Conservation (phyloP, 2,888 invertebrate genomes). For the Cataglyphis altisquamis region DNA sequence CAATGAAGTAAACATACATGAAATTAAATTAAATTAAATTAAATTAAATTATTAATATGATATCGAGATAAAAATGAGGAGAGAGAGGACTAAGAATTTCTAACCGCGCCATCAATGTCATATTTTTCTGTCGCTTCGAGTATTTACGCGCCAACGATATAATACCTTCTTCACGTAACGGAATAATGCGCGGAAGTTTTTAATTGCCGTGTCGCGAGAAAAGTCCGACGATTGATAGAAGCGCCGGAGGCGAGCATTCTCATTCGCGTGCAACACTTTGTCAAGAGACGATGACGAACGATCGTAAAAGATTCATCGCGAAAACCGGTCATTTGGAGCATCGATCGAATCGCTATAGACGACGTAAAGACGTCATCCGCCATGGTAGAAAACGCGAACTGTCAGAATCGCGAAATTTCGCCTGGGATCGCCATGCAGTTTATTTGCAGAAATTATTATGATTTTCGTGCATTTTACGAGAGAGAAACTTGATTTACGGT, state of each 20-base stretch:
- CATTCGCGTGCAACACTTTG: conserved; percentile 30
- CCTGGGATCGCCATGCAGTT: background rate
- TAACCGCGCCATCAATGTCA: background rate
- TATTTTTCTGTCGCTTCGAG: background rate
- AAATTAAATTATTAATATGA: background rate
- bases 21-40: background rate
- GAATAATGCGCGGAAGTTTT: conserved; percentile 39
- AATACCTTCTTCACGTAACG: background rate
- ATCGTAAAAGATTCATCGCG: conserved; percentile 53
- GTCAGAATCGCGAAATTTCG: background rate
- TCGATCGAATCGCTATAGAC: conserved; percentile 48
- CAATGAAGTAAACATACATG: background rate
- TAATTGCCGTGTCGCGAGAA: conserved; percentile 44
- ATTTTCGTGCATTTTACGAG: background rate
- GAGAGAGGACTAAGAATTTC: background rate
- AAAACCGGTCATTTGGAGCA: conserved; percentile 51
- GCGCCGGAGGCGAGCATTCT: conserved; percentile 22
- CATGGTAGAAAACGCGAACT: background rate
- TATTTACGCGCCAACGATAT: background rate
- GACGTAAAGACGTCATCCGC: conserved; percentile 39
- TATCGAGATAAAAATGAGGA: background rate
- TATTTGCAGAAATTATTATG: background rate
- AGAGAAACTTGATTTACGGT: background rate
- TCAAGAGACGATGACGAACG: conserved; percentile 46
- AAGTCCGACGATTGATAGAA: conserved; percentile 26